Conservation (phyloP, 2,888 invertebrate genomes). For the Nudaria mundana region DNA sequence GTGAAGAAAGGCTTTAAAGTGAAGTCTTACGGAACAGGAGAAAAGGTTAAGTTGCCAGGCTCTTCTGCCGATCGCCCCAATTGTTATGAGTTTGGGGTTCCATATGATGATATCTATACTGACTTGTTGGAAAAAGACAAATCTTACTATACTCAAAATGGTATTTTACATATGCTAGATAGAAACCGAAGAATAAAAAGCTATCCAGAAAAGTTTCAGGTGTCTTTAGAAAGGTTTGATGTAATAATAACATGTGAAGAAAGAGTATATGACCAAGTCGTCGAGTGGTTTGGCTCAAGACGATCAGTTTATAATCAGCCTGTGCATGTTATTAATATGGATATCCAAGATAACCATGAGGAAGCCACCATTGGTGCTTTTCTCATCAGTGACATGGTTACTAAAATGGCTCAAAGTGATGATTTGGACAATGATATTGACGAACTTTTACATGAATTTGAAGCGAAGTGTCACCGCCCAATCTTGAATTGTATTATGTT, state of each 20-base stretch:
- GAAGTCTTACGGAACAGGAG: slow-evolving; percentile 95
- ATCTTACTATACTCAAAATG: slow-evolving; percentile 98
- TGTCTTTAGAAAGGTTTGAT: slow-evolving; percentile 93
- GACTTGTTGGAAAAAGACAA: slow-evolving; percentile 95
- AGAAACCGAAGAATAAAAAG: slow-evolving; percentile 97
- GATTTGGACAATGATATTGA: slow-evolving; percentile 99
- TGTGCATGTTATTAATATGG: slow-evolving; percentile 98
- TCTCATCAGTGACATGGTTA: slow-evolving; percentile 97
- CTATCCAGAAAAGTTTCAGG: slow-evolving; percentile 97
- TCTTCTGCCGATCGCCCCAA: slow-evolving; percentile 96
- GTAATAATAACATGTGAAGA: slow-evolving; percentile 98
- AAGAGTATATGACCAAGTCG: slow-evolving; percentile 98
- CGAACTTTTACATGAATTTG: slow-evolving; percentile 96
- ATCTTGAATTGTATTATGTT: slow-evolving; percentile 97
- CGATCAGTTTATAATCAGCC: slow-evolving; percentile 91
- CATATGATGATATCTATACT: slow-evolving; percentile 97
- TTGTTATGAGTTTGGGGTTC: slow-evolving; percentile 97
- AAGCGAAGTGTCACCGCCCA: slow-evolving; percentile 91
- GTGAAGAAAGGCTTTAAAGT: slow-evolving; percentile 98
- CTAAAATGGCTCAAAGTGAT: slow-evolving; percentile 92
- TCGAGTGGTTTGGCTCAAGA: slow-evolving; percentile 94
- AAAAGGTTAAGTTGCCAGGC: slow-evolving; percentile 98
- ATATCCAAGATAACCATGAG: slow-evolving; percentile 99
- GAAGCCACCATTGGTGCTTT: slow-evolving; percentile 99
- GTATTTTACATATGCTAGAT: slow-evolving; percentile 98